A percentile compares a stretch with the other conserved stretches of the same genome.
phyloP scores from a whole-genome alignment of 2,113 vertebrate species.

The Machaerirhynchus nigripectus region DNA sequence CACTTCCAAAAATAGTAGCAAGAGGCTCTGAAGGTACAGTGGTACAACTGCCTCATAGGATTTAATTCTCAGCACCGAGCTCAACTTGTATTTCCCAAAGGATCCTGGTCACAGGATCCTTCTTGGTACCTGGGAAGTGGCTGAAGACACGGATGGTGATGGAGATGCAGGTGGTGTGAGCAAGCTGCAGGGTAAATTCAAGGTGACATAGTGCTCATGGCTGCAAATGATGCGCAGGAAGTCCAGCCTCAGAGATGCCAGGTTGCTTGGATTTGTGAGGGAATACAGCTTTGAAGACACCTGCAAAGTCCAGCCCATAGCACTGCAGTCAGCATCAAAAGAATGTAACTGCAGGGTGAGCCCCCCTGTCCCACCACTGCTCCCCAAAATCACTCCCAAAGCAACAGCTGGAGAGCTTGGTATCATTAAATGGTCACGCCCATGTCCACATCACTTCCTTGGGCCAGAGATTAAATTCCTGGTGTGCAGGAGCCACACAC shows the following conservation, averaged over 20 bases:
- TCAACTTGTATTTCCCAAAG: not conserved
- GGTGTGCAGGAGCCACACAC: not conserved
- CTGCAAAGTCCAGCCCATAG: constrained; percentile 60
- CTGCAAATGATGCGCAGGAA: constrained; percentile 94
- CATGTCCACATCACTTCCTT: not conserved
- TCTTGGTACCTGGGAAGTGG: constrained; percentile 89
- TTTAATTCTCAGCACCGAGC: not conserved
- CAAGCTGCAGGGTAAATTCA: constrained; percentile 93
- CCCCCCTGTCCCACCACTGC: not conserved
- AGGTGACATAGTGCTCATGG: constrained; percentile 96
- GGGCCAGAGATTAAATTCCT: not conserved
- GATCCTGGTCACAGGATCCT: not conserved
- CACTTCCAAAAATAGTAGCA: not conserved
- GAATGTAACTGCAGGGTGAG: not conserved
- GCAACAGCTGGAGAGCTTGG: not conserved
- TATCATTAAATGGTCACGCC: not conserved
- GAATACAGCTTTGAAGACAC: constrained; percentile 90
- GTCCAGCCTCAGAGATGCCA: constrained; percentile 92
- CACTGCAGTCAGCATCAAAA: not conserved
- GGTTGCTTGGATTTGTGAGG: constrained; percentile 84
- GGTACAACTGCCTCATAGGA: not conserved
- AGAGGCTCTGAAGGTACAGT: not conserved
- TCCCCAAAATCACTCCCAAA: not conserved
- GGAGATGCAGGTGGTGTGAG: constrained; percentile 96
- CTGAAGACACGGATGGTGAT: constrained; percentile 95